Evolutionary conservation across 2,888 invertebrate species (phyloP).

Genomic region (Notodonta dromedarius): DNA sequence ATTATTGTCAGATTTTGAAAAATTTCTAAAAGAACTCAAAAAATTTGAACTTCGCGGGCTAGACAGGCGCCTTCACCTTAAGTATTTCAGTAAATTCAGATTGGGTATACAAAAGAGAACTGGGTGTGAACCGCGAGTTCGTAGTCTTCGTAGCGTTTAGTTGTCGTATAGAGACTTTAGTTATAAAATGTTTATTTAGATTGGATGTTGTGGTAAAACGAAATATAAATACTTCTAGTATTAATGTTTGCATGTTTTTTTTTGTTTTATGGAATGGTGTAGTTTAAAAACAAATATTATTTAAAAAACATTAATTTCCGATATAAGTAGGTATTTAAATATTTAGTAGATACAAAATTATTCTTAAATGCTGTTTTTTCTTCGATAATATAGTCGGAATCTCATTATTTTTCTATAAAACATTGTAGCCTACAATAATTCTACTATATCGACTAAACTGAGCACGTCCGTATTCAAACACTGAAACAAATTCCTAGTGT

Average conservation of each 20-base stretch:
- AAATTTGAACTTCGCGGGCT: too few relatives aligned
- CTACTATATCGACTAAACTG: neutral
- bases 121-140: constrained; percentile 17
- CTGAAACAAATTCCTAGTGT: neutral
- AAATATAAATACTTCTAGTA: constrained; percentile 30
- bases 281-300: too few relatives aligned
- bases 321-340: too few relatives aligned
- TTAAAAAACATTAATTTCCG: too few relatives aligned
- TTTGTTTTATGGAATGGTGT: neutral
- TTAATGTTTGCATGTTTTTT: constrained; percentile 14
- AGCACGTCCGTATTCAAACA: constrained; percentile 4
- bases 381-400: neutral
- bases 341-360: too few relatives aligned
- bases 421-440: neutral
- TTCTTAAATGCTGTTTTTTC: too few relatives aligned
- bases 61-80: too few relatives aligned
- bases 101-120: constrained; percentile 11
- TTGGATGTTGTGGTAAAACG: constrained; percentile 29
- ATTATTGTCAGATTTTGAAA: too few relatives aligned
- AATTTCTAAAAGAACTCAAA: too few relatives aligned
- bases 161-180: constrained; percentile 28
- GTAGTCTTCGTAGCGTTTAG: constrained; percentile 20
- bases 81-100: neutral
- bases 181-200: constrained; percentile 21
- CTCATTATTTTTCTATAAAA: constrained; percentile 6